These are phyloP conservation scores for Panagrolaimus sp. DNA, from an alignment of 1,140 invertebrate species.

Conservation along the genomic window DNA sequence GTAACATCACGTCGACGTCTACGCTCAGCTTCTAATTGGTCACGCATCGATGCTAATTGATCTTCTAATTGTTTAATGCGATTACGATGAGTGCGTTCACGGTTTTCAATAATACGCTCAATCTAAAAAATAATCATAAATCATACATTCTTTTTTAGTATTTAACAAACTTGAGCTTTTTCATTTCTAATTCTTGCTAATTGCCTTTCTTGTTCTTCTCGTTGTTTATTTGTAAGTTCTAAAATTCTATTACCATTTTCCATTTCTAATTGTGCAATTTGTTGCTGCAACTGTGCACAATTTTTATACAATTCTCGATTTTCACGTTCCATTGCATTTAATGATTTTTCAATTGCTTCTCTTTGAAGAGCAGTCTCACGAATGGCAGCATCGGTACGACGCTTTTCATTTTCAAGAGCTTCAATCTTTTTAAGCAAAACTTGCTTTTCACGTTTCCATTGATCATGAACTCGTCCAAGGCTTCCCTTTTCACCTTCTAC, in stretches of 20 bases:
- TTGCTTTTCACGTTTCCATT: constrained; percentile 53
- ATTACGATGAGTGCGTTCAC: constrained; percentile 47
- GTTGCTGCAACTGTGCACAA: constrained; percentile 57
- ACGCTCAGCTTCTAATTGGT: constrained; percentile 53
- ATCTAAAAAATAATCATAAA: constrained; percentile 33
- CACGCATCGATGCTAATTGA: constrained; percentile 47
- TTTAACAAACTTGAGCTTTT: constrained; percentile 43
- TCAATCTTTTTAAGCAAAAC: constrained; percentile 57
- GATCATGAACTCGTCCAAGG: constrained; percentile 37
- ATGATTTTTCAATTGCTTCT: constrained; percentile 57
- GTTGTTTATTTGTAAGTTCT: constrained; percentile 53
- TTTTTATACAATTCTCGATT: constrained; percentile 58
- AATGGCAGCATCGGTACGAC: constrained; percentile 55
- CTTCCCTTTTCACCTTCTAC: constrained; percentile 41
- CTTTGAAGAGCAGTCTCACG: constrained; percentile 56
- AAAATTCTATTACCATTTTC: constrained; percentile 57
- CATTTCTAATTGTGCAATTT: constrained; percentile 58
- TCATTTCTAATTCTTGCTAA: constrained; percentile 45
- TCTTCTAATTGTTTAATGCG: constrained; percentile 53
- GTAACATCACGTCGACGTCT: constrained; percentile 46
- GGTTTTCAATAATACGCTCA: constrained; percentile 53
- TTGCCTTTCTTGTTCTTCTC: constrained; percentile 57
- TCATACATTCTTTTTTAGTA: not conserved
- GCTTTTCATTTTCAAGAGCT: constrained; percentile 52
- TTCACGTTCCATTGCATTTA: constrained; percentile 58